phyloP scores from a whole-genome alignment of 2,888 invertebrate genomes.

The Drosophila subsilvestris region DNA sequence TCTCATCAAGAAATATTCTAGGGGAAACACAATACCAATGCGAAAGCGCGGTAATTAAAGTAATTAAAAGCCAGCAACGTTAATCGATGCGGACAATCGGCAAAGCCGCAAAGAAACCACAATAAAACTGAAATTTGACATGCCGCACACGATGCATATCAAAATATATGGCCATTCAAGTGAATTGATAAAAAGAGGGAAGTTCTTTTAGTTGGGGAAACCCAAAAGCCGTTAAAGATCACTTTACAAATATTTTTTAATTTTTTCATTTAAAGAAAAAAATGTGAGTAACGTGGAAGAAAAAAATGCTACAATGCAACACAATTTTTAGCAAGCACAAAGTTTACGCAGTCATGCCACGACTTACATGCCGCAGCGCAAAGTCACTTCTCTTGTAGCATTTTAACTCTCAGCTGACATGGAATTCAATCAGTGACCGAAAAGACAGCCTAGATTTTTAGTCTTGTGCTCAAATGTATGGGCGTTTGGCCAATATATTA shows the following conservation, averaged over 20 bases:
- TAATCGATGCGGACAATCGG: slow-evolving; percentile 25
- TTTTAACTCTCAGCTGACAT: too few relatives aligned
- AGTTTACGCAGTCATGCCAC: too few relatives aligned
- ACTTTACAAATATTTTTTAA: too few relatives aligned
- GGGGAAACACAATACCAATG: slow-evolving; percentile 16
- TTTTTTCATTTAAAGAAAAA: too few relatives aligned
- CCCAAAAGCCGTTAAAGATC: too few relatives aligned
- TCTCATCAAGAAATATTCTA: slow-evolving; percentile 19
- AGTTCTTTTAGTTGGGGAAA: not conserved
- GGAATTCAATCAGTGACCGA: too few relatives aligned
- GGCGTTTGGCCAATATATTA: not conserved
- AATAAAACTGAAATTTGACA: slow-evolving; percentile 29
- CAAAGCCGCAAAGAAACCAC: slow-evolving; percentile 18
- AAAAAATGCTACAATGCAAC: too few relatives aligned
- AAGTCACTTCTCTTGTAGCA: too few relatives aligned
- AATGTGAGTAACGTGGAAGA: too few relatives aligned
- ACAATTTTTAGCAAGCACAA: too few relatives aligned
- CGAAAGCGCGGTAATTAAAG: slow-evolving; percentile 40
- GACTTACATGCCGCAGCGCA: too few relatives aligned
- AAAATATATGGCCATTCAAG: not conserved
- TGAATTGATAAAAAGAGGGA: not conserved
- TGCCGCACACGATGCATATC: slow-evolving; percentile 11
- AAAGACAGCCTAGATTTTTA: not conserved
- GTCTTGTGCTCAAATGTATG: too few relatives aligned
- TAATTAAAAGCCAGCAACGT: slow-evolving; percentile 33